These are phyloP conservation scores for Drosophila kohkoa DNA, from an alignment of 1,140 invertebrate genomes.

Conservation along the genomic window DNA sequence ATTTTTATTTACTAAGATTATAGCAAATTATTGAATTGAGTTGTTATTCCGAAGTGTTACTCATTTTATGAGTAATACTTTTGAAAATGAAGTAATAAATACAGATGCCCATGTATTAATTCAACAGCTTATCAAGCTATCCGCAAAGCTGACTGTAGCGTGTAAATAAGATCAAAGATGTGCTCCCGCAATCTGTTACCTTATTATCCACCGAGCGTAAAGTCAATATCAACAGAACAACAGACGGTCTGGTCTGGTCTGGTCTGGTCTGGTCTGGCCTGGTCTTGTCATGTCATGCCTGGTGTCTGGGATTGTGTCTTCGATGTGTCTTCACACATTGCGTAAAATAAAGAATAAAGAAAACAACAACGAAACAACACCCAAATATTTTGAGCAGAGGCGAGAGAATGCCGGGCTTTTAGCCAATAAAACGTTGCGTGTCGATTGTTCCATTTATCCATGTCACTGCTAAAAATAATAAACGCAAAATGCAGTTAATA, in stretches of 20 bases:
- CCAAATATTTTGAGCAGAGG: slow-evolving; percentile 10
- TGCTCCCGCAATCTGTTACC: slow-evolving; percentile 1
- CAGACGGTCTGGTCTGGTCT: background rate
- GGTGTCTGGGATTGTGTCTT: slow-evolving; percentile 19
- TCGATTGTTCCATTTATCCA: slow-evolving; percentile 31
- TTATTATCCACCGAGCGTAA: slow-evolving; percentile 16
- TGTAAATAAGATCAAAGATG: slow-evolving; percentile 11
- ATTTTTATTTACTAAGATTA: too few relatives aligned
- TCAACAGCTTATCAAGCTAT: background rate
- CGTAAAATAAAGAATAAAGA: slow-evolving; percentile 1
- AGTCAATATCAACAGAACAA: slow-evolving; percentile 5
- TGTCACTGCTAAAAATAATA: slow-evolving; percentile 74
- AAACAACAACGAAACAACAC: background rate
- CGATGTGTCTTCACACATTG: slow-evolving; percentile 11
- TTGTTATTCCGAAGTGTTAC: too few relatives aligned
- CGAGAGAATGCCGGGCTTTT: slow-evolving; percentile 37
- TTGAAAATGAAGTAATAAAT: too few relatives aligned
- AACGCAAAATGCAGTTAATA: slow-evolving; percentile 69
- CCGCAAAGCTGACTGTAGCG: background rate
- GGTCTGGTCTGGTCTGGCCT: background rate
- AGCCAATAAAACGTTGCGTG: slow-evolving; percentile 26
- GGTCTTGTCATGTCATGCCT: slow-evolving; percentile 13
- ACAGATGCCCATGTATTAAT: too few relatives aligned
- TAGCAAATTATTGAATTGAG: too few relatives aligned
- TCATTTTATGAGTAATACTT: too few relatives aligned